These are phyloP conservation scores for Drosophila vallismaia DNA, from an alignment of 2,888 invertebrate species.

Conservation along the genomic window DNA sequence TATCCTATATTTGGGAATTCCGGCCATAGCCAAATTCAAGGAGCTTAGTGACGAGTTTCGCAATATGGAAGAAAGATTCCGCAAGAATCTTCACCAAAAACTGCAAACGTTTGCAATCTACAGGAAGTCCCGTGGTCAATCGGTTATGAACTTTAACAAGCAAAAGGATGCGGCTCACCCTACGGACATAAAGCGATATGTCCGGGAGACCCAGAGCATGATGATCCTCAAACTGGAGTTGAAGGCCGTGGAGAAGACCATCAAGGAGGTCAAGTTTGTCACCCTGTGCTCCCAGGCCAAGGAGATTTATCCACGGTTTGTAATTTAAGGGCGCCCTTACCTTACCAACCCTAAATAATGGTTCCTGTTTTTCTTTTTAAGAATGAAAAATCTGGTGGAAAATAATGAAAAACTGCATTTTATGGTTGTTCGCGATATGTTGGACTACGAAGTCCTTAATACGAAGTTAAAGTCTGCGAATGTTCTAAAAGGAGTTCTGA, in stretches of 20 bases:
- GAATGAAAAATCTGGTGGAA: conserved; percentile 80
- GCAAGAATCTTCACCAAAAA: conserved; percentile 70
- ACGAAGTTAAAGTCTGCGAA: conserved; percentile 74
- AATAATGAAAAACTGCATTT: conserved; percentile 79
- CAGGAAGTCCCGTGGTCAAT: conserved; percentile 39
- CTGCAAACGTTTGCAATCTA: conserved; percentile 68
- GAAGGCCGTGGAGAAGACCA: conserved; percentile 78
- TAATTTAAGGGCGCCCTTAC: neutral
- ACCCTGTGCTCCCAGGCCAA: conserved; percentile 80
- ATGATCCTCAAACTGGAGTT: conserved; percentile 73
- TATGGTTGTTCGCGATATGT: conserved; percentile 71
- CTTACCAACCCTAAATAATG: neutral
- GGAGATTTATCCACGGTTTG: conserved; percentile 81
- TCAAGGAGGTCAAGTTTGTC: conserved; percentile 81
- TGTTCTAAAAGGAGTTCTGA: conserved; percentile 73
- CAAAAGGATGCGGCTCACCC: conserved; percentile 27
- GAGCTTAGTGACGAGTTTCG: conserved; percentile 75
- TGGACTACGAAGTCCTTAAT: conserved; percentile 71
- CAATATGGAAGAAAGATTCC: conserved; percentile 74
- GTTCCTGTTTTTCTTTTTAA: conserved; percentile 26
- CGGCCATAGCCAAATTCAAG: conserved; percentile 78
- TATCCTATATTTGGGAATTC: conserved; percentile 81
- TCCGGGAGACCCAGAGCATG: conserved; percentile 83
- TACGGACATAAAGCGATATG: conserved; percentile 74
- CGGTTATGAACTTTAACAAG: conserved; percentile 5